Percentiles rank a stretch among this genome's conserved stretches.
phyloP scores from a whole-genome alignment of 2,113 vertebrate species.

The Emydocephalus ijimae region DNA sequence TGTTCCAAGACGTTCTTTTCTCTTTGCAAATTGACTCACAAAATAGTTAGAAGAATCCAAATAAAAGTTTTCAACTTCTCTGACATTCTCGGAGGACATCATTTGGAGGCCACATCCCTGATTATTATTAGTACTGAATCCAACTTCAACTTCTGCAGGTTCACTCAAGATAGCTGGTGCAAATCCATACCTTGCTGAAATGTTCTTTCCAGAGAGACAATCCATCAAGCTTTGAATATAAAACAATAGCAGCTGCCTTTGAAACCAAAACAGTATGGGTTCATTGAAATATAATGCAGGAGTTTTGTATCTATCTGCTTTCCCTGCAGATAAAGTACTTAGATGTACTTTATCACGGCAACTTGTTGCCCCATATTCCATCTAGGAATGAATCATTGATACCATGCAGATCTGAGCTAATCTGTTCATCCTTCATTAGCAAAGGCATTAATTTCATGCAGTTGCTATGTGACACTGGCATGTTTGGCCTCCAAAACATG shows the following conservation, averaged over 20 bases:
- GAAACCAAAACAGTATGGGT: slow-evolving; percentile 1
- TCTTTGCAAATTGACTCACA: not conserved
- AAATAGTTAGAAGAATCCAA: slow-evolving; percentile 15
- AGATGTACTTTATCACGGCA: not conserved
- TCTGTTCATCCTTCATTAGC: slow-evolving; percentile 6
- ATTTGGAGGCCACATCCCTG: not conserved
- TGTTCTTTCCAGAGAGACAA: slow-evolving; percentile 12
- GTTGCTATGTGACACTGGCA: not conserved
- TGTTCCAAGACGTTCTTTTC: slow-evolving; percentile 2
- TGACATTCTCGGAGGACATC: not conserved
- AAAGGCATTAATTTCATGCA: slow-evolving; percentile 4
- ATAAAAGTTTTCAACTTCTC: not conserved
- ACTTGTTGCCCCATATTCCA: not conserved
- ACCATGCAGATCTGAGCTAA: not conserved
- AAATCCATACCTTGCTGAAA: not conserved
- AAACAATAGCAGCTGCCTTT: slow-evolving; percentile 5
- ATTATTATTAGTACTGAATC: slow-evolving; percentile 5
- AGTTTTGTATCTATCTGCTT: not conserved
- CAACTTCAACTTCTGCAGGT: slow-evolving; percentile 4
- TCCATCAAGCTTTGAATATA: slow-evolving; percentile 26
- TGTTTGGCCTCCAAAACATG: not conserved
- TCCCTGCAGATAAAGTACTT: not conserved
- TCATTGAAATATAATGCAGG: slow-evolving; percentile 17
- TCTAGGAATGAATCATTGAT: not conserved
- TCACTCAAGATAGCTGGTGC: slow-evolving; percentile 9